A percentile compares a stretch with the other conserved stretches of the same genome.
Conservation (phyloP, 64 coral and sea anemone genomes). For the Montipora sp. region DNA sequence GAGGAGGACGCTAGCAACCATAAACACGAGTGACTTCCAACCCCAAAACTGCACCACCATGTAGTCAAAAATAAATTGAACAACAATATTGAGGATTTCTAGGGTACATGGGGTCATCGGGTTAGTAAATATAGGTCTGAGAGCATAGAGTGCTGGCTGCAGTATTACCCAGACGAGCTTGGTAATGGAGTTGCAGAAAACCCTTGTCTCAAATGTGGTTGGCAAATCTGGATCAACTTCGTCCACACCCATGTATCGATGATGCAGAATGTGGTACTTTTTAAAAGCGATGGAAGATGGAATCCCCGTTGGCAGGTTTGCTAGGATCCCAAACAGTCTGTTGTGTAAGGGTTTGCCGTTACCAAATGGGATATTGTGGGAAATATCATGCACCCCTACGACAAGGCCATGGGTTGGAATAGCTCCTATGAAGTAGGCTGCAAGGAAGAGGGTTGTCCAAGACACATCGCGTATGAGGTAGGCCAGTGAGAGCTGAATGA, state of each 20-base stretch:
- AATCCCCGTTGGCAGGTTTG: slow-evolving; percentile 67
- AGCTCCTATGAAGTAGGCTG: slow-evolving; percentile 60
- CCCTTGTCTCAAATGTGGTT: slow-evolving; percentile 54
- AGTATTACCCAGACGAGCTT: slow-evolving; percentile 69
- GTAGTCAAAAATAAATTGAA: slow-evolving; percentile 59
- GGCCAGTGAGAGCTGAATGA: slow-evolving; percentile 47
- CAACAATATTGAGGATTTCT: slow-evolving; percentile 65
- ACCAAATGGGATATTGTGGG: slow-evolving; percentile 76
- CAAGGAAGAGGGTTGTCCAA: slow-evolving; percentile 49
- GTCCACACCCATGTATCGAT: slow-evolving; percentile 77
- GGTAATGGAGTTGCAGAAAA: slow-evolving; percentile 60
- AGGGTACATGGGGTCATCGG: slow-evolving; percentile 51
- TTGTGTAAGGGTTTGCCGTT: slow-evolving; percentile 60
- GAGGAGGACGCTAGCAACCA: slow-evolving; percentile 36
- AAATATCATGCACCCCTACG: slow-evolving; percentile 76
- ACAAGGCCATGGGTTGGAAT: slow-evolving; percentile 62
- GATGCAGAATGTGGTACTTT: slow-evolving; percentile 72
- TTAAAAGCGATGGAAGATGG: slow-evolving; percentile 76
- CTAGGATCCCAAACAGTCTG: slow-evolving; percentile 72
- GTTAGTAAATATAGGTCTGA: slow-evolving; percentile 64
- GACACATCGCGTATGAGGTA: slow-evolving; percentile 55
- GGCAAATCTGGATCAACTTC: slow-evolving; percentile 78
- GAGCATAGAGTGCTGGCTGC: slow-evolving; percentile 57
- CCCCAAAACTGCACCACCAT: slow-evolving; percentile 53
- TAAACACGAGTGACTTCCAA: slow-evolving; percentile 59